These are phyloP conservation scores for Lingula anatina DNA, from an alignment of 2,888 invertebrate species.

Conservation along the genomic window DNA sequence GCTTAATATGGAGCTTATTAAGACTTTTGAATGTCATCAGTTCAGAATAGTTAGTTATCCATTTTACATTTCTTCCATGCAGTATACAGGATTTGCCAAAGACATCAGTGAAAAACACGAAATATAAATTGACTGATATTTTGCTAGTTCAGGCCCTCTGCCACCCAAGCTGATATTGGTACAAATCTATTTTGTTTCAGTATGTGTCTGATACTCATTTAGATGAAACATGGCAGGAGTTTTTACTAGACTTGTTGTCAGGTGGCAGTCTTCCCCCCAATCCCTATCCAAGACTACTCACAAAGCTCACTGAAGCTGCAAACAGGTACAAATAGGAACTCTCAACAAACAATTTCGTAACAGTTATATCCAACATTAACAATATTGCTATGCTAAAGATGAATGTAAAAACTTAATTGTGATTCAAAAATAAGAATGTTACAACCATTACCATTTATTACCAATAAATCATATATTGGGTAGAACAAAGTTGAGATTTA, in stretches of 20 bases:
- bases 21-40: too few species aligned
- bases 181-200: constrained; percentile 17
- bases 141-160: too few species aligned
- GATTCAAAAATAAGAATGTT: too few species aligned
- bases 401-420: too few species aligned
- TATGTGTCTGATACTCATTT: constrained; percentile 43
- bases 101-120: too few species aligned
- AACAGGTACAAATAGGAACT: constrained; percentile 22
- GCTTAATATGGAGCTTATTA: not conserved
- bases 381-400: not conserved
- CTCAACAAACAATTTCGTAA: not conserved
- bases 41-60: too few species aligned
- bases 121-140: too few species aligned
- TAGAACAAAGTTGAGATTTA: too few species aligned
- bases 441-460: not conserved
- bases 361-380: not conserved
- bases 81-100: too few species aligned
- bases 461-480: too few species aligned
- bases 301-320: constrained; percentile 26
- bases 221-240: constrained; percentile 40
- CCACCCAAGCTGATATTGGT: not conserved
- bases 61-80: too few species aligned
- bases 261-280: constrained; percentile 33
- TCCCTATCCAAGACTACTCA: constrained; percentile 34
- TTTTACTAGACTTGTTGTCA: constrained; percentile 28